These are phyloP conservation scores for Leptinotarsa lineolata DNA, from an alignment of 1,140 invertebrate genomes.

Conservation along the genomic window DNA sequence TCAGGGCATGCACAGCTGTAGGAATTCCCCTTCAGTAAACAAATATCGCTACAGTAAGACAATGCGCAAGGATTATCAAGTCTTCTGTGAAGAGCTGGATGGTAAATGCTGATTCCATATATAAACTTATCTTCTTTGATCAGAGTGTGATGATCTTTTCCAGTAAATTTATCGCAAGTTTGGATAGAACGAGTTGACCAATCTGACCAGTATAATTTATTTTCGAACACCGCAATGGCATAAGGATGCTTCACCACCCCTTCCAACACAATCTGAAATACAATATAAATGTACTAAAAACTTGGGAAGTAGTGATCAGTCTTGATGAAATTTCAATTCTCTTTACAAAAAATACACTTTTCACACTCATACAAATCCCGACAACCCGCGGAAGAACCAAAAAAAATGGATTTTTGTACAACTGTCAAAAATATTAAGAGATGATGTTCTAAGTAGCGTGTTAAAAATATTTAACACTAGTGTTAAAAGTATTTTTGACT, in stretches of 20 bases:
- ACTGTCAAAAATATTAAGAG: too few relatives aligned
- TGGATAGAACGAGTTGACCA: slow-evolving; percentile 69
- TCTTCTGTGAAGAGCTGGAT: slow-evolving; percentile 64
- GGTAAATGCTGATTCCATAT: slow-evolving; percentile 71
- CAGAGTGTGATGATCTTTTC: slow-evolving; percentile 63
- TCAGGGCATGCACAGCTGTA: slow-evolving; percentile 80
- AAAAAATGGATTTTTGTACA: too few relatives aligned
- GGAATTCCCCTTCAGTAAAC: slow-evolving; percentile 69
- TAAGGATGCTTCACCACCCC: slow-evolving; percentile 74
- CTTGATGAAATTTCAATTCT: too few relatives aligned
- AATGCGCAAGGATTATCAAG: slow-evolving; percentile 70
- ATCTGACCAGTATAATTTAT: slow-evolving; percentile 87
- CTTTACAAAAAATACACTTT: too few relatives aligned
- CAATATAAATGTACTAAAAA: neutral
- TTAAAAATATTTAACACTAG: too few relatives aligned
- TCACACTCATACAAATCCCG: too few relatives aligned
- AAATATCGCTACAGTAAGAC: slow-evolving; percentile 77
- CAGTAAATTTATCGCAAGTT: slow-evolving; percentile 70
- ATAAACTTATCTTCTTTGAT: slow-evolving; percentile 59
- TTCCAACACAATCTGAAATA: slow-evolving; percentile 59
- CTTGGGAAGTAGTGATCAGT: neutral
- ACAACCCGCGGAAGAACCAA: too few relatives aligned
- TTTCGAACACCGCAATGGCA: slow-evolving; percentile 84
- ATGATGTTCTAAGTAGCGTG: too few relatives aligned
- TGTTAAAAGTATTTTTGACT: too few relatives aligned